Percentiles rank a stretch among this genome's conserved stretches.
Evolutionary conservation across 2,888 invertebrate species (phyloP).

Genomic region (Tipula lateralis): DNA sequence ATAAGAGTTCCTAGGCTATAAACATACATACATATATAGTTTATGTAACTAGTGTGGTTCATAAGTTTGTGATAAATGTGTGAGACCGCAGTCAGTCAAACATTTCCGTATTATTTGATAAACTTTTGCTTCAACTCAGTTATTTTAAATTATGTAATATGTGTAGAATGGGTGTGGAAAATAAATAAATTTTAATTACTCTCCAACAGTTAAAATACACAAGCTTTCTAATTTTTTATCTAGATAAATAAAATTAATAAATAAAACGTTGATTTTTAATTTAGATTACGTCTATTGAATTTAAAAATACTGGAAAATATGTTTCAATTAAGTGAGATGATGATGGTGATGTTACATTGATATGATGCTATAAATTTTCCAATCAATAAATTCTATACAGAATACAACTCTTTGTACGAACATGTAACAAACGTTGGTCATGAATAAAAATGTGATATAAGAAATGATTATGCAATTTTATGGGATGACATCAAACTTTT

Average conservation of each 20-base stretch:
- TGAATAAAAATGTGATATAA: not conserved
- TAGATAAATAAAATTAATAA: not conserved
- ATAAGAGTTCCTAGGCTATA: no score
- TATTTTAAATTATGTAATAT: not conserved
- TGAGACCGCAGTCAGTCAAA: not conserved
- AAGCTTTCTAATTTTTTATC: no score
- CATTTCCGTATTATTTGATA: not conserved
- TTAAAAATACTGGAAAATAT: not conserved
- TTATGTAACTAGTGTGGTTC: not conserved
- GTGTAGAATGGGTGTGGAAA: not conserved
- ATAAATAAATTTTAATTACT: no score
- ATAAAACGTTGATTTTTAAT: not conserved
- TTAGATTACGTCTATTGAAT: not conserved
- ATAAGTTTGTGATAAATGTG: not conserved
- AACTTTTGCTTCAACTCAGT: not conserved
- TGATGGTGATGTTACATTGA: not conserved
- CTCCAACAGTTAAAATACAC: no score
- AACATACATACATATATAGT: not conserved
- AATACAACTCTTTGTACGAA: not conserved
- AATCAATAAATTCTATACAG: not conserved
- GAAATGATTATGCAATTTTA: constrained; percentile 9
- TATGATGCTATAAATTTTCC: not conserved
- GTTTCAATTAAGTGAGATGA: not conserved
- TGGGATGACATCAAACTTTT: not conserved
- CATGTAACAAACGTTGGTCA: not conserved